Conservation (phyloP, 2,113 vertebrate genomes). For the Scophthalmus maximus region DNA sequence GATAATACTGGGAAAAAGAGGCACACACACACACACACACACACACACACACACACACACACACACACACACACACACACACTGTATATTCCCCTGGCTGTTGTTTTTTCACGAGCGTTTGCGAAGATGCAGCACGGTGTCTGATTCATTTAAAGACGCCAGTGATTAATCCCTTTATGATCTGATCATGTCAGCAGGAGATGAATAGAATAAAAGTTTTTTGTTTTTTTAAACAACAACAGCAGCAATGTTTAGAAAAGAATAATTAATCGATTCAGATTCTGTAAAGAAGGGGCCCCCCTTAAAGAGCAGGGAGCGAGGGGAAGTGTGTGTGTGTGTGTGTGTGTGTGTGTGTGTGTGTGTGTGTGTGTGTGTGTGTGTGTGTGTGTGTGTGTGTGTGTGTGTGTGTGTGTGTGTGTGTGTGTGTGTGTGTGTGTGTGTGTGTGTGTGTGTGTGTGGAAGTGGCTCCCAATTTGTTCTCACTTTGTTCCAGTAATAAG, state of each 20-base stretch:
- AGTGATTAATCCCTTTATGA: constrained; percentile 74
- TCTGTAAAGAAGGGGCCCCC: constrained; percentile 64
- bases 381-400: constrained; percentile 8
- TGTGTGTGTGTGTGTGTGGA: constrained; percentile 34
- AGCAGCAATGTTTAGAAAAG: constrained; percentile 59
- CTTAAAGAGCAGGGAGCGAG: constrained; percentile 66
- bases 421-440: constrained; percentile 25
- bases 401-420: constrained; percentile 23
- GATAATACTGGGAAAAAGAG: constrained; percentile 66
- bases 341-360: constrained; percentile 24
- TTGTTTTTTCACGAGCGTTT: constrained; percentile 45
- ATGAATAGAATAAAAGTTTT: constrained; percentile 42
- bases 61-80: constrained; percentile 11
- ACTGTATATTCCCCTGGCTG: constrained; percentile 41
- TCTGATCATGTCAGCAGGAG: constrained; percentile 67
- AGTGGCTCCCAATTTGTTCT: constrained; percentile 83
- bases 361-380: constrained; percentile 7
- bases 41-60: constrained; percentile 16
- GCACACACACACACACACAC: constrained; percentile 4
- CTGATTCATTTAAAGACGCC: constrained; percentile 73
- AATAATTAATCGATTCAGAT: constrained; percentile 75
- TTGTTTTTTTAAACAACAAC: constrained; percentile 55
- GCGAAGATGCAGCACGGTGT: constrained; percentile 62
- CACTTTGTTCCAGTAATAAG: constrained; percentile 85
- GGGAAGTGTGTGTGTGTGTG: constrained; percentile 27